A percentile compares a stretch with the other conserved stretches of the same genome.
phyloP scores from a whole-genome alignment of 2,888 invertebrate genomes.

The Micropterix aruncella region DNA sequence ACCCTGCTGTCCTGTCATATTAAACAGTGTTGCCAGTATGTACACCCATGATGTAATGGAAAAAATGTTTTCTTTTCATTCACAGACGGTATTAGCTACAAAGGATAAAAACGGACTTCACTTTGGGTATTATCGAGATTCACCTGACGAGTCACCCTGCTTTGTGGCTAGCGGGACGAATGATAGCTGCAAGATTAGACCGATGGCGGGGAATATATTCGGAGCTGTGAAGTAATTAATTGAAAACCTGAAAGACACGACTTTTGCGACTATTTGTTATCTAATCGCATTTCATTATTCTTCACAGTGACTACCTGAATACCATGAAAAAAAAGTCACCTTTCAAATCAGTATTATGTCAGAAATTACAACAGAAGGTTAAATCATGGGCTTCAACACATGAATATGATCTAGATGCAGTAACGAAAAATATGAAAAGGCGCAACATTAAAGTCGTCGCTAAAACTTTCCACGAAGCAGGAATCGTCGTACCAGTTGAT shows the following conservation, averaged over 20 bases:
- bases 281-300: background rate
- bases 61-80: no score
- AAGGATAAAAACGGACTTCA: conserved; percentile 61
- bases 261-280: conserved; percentile 4
- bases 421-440: conserved; percentile 43
- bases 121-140: conserved; percentile 83
- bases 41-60: no score
- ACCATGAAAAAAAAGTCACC: conserved; percentile 38
- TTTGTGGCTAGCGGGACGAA: conserved; percentile 67
- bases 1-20: no score
- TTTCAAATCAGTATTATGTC: conserved; percentile 45
- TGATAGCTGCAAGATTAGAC: conserved; percentile 52
- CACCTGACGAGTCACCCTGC: conserved; percentile 54
- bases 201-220: conserved; percentile 68
- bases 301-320: conserved; percentile 16
- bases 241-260: conserved; percentile 1
- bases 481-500: conserved; percentile 75
- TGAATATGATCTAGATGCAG: conserved; percentile 40
- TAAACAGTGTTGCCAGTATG: no score
- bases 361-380: conserved; percentile 44
- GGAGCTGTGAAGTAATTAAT: conserved; percentile 56
- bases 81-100: conserved; percentile 59
- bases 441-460: conserved; percentile 43
- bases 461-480: conserved; percentile 66
- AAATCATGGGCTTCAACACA: conserved; percentile 47